Percentiles rank a stretch among this genome's conserved stretches.
Conservation (phyloP, 1,140 invertebrate species). For the Scaptomyza graminum region DNA sequence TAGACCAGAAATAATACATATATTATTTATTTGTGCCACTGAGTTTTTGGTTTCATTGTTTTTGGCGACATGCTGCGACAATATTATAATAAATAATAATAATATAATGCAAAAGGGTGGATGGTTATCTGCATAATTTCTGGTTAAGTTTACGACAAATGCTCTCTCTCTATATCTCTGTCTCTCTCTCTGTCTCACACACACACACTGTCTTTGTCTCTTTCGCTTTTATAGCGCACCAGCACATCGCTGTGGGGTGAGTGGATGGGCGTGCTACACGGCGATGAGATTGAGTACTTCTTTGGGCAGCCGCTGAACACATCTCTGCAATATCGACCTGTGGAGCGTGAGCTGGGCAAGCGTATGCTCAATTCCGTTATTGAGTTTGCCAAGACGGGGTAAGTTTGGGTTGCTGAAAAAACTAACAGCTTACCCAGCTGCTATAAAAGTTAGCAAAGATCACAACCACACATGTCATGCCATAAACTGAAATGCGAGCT, state of each 20-base stretch:
- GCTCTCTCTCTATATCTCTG: slow-evolving; percentile 11
- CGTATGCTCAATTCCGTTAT: slow-evolving; percentile 94
- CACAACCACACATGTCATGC: slow-evolving; percentile 17
- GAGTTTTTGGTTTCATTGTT: slow-evolving; percentile 20
- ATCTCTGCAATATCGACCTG: slow-evolving; percentile 91
- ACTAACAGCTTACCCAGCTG: slow-evolving; percentile 32
- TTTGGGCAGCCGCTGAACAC: slow-evolving; percentile 96
- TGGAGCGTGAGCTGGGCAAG: slow-evolving; percentile 92
- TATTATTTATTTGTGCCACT: slow-evolving; percentile 33
- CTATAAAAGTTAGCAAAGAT: slow-evolving; percentile 28
- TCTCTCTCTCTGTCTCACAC: slow-evolving; percentile 9
- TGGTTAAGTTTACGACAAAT: slow-evolving; percentile 71
- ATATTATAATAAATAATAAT: slow-evolving; percentile 77
- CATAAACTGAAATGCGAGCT: slow-evolving; percentile 24
- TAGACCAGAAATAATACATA: slow-evolving; percentile 25
- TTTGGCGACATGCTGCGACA: slow-evolving; percentile 69
- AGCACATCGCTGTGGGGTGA: slow-evolving; percentile 95
- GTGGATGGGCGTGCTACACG: slow-evolving; percentile 99
- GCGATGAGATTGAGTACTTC: slow-evolving; percentile 98
- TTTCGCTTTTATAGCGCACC: slow-evolving; percentile 89
- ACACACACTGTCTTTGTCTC: background rate
- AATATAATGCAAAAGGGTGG: slow-evolving; percentile 68
- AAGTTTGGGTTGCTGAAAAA: slow-evolving; percentile 79
- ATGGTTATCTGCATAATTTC: slow-evolving; percentile 82
- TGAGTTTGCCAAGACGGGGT: slow-evolving; percentile 94